Percentiles rank a stretch among this genome's conserved stretches.
phyloP scores from a whole-genome alignment of 2,888 invertebrate species.

The Ochropleura plecta region DNA sequence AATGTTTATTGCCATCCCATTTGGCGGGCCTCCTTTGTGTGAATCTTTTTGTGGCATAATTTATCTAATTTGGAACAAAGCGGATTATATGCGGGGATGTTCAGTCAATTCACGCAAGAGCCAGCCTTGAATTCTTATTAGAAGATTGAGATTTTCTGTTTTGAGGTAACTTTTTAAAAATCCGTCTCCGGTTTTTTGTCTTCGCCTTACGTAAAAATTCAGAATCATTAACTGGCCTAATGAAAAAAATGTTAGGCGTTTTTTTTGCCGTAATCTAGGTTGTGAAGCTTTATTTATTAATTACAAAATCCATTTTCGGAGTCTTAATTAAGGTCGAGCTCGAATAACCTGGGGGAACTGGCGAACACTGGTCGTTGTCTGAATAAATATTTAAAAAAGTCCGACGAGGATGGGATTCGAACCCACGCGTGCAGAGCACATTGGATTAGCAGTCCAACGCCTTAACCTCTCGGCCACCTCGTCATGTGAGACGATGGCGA shows the following conservation, averaged over 20 bases:
- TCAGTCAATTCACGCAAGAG: conserved; percentile 70
- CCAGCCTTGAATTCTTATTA: conserved; percentile 64
- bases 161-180: conserved; percentile 46
- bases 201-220: conserved; percentile 23
- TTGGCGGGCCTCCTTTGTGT: conserved; percentile 79
- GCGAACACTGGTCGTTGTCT: conserved; percentile 9
- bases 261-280: conserved; percentile 50
- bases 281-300: conserved; percentile 54
- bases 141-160: conserved; percentile 54
- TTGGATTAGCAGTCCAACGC: conserved; percentile 96
- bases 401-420: conserved; percentile 95
- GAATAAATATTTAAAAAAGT: conserved; percentile 37
- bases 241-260: conserved; percentile 46
- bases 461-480: conserved; percentile 97
- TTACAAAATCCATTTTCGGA: conserved; percentile 59
- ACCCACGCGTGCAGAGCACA: conserved; percentile 96
- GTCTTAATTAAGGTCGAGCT: conserved; percentile 61
- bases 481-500: conserved; percentile 79
- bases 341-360: conserved; percentile 24
- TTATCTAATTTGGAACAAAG: conserved; percentile 88
- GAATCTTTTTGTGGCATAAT: conserved; percentile 85
- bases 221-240: conserved; percentile 48
- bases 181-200: conserved; percentile 21
- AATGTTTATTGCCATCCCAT: conserved; percentile 84
- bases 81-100: conserved; percentile 77